Percentiles rank a stretch among this genome's conserved stretches.
phyloP scores from a whole-genome alignment of 2,888 invertebrate genomes.

The Tetropium fuscum region DNA sequence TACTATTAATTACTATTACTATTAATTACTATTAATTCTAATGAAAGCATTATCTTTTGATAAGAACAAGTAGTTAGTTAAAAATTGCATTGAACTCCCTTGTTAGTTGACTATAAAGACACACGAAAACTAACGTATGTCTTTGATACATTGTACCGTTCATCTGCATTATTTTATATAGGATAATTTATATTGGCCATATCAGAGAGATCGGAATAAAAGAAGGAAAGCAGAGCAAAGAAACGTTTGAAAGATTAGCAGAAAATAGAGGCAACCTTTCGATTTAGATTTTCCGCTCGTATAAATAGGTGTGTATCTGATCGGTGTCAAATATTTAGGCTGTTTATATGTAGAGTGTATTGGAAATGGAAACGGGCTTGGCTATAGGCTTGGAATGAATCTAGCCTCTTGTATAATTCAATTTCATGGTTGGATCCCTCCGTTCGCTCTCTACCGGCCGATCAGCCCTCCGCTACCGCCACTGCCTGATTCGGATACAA shows the following conservation, averaged over 20 bases:
- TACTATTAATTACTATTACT: too few species aligned
- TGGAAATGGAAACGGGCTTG: slow-evolving; percentile 40
- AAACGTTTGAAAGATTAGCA: slow-evolving; percentile 48
- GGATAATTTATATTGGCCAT: slow-evolving; percentile 25
- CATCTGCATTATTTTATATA: too few species aligned
- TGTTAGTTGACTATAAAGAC: too few species aligned
- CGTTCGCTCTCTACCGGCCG: slow-evolving; percentile 47
- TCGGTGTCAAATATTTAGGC: slow-evolving; percentile 49
- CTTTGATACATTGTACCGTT: too few species aligned
- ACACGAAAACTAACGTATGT: too few species aligned
- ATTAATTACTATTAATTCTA: too few species aligned
- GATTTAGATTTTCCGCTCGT: slow-evolving; percentile 51
- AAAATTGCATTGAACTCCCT: too few species aligned
- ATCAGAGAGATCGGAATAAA: slow-evolving; percentile 28
- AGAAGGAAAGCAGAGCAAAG: slow-evolving; percentile 35
- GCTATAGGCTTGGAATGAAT: slow-evolving; percentile 52
- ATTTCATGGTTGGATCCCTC: slow-evolving; percentile 67
- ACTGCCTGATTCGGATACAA: slow-evolving; percentile 29
- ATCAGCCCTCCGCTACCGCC: slow-evolving; percentile 50
- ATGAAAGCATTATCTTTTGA: too few species aligned
- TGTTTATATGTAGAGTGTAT: slow-evolving; percentile 42
- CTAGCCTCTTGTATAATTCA: slow-evolving; percentile 66
- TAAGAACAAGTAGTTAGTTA: too few species aligned
- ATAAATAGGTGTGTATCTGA: slow-evolving; percentile 49
- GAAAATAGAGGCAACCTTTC: slow-evolving; percentile 43